Percentiles rank a stretch among this genome's conserved stretches.
These are phyloP conservation scores for Mastomys coucha DNA, from an alignment of 2,113 vertebrate genomes.

Conservation along the genomic window DNA sequence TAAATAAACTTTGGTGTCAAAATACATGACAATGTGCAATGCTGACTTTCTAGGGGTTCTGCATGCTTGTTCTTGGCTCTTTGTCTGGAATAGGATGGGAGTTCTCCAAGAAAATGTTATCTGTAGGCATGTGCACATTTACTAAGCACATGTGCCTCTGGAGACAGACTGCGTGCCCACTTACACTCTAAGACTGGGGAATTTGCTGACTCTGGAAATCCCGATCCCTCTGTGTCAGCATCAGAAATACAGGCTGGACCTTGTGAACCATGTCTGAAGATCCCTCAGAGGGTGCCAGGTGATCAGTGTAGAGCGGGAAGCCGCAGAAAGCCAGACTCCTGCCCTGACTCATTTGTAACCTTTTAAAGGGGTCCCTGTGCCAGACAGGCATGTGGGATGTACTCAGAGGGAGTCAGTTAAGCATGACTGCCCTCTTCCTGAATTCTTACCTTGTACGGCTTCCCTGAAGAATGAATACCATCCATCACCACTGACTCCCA, in stretches of 20 bases:
- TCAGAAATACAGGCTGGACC: not conserved
- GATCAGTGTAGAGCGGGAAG: not conserved
- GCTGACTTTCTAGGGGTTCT: not conserved
- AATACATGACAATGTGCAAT: not conserved
- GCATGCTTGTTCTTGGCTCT: not conserved
- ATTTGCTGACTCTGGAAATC: not conserved
- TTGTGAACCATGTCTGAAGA: not conserved
- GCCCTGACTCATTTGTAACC: not conserved
- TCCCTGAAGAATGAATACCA: slow-evolving; percentile 50
- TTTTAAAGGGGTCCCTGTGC: not conserved
- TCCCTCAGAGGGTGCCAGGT: not conserved
- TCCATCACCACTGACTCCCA: slow-evolving; percentile 18
- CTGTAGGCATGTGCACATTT: not conserved
- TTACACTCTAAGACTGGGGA: not conserved
- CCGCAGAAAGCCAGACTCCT: not conserved
- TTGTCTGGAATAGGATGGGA: not conserved
- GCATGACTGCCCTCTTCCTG: not conserved
- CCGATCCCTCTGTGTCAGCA: not conserved
- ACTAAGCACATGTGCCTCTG: not conserved
- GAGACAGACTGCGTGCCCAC: not conserved
- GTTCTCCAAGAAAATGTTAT: not conserved
- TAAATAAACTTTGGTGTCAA: not conserved
- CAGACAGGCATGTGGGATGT: not conserved
- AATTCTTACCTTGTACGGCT: slow-evolving; percentile 37
- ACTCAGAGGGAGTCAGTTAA: not conserved